A percentile compares a stretch with the other conserved stretches of the same genome.
phyloP scores from a whole-genome alignment of 2,797 vertebrate species.

The Pantherophis alleghaniensis region DNA sequence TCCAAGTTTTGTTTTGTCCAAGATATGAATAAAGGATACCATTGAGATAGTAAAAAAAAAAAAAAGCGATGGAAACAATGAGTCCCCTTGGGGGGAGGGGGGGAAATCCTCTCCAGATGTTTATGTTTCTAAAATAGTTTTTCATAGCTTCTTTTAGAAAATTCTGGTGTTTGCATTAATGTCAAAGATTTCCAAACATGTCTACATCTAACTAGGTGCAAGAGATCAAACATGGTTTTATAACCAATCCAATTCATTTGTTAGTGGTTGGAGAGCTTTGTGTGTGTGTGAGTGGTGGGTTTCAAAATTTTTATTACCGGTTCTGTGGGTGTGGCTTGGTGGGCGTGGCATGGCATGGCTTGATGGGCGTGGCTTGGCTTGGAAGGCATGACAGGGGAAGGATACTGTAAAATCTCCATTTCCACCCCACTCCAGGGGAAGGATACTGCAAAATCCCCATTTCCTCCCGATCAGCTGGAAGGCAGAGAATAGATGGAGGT shows the following conservation, averaged over 20 bases:
- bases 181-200: neutral
- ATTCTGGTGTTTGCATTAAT: neutral
- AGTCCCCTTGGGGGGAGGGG: neutral
- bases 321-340: too few species aligned
- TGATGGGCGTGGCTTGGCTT: too few species aligned
- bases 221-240: neutral
- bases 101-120: neutral
- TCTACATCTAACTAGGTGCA: neutral
- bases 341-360: too few species aligned
- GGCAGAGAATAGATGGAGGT: too few species aligned
- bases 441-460: too few species aligned
- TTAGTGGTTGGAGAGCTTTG: neutral
- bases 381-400: too few species aligned
- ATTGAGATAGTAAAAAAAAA: neutral
- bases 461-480: too few species aligned
- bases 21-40: neutral
- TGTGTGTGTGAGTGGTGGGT: neutral
- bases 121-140: neutral
- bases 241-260: neutral
- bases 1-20: neutral
- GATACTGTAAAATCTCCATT: too few species aligned
- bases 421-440: too few species aligned
- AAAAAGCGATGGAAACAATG: neutral
- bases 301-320: too few species aligned
- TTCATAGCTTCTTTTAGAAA: neutral